phyloP scores from a whole-genome alignment of 2,888 invertebrate species.

The Drosophila neonasuta region DNA sequence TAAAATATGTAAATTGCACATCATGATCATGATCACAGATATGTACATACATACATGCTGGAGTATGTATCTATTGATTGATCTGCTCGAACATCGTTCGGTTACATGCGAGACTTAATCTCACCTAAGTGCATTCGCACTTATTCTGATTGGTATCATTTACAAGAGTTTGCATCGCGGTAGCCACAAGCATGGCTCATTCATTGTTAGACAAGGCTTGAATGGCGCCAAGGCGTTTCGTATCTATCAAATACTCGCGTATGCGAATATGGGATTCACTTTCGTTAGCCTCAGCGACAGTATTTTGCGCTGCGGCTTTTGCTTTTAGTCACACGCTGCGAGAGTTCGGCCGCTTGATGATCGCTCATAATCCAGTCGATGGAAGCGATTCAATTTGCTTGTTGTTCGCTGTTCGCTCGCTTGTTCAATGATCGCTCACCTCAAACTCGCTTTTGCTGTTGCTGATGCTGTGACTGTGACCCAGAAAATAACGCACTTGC shows the following conservation, averaged over 20 bases:
- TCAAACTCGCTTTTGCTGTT: constrained; percentile 36
- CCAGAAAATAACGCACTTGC: constrained; percentile 56
- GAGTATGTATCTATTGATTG: not conserved
- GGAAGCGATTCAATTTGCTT: constrained; percentile 55
- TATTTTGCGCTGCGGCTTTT: constrained; percentile 48
- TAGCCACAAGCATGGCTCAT: constrained; percentile 27
- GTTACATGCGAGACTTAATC: constrained; percentile 42
- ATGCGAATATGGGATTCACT: constrained; percentile 61
- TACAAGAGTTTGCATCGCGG: constrained; percentile 38
- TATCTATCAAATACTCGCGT: constrained; percentile 20
- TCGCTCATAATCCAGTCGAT: constrained; percentile 51
- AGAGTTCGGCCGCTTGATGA: constrained; percentile 34
- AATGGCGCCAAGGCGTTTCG: constrained; percentile 55
- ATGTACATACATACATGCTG: not conserved
- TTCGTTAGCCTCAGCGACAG: constrained; percentile 50
- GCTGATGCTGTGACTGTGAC: constrained; percentile 50
- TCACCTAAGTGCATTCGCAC: constrained; percentile 68
- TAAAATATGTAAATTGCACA: constrained; percentile 63
- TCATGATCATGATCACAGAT: not conserved
- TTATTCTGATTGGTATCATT: constrained; percentile 75
- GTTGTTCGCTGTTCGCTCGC: constrained; percentile 16
- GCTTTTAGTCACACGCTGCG: constrained; percentile 64
- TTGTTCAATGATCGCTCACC: constrained; percentile 36
- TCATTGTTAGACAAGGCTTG: constrained; percentile 33
- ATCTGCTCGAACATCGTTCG: not conserved